Conservation (phyloP, 1,140 invertebrate species). For the Pissodes strobi region DNA sequence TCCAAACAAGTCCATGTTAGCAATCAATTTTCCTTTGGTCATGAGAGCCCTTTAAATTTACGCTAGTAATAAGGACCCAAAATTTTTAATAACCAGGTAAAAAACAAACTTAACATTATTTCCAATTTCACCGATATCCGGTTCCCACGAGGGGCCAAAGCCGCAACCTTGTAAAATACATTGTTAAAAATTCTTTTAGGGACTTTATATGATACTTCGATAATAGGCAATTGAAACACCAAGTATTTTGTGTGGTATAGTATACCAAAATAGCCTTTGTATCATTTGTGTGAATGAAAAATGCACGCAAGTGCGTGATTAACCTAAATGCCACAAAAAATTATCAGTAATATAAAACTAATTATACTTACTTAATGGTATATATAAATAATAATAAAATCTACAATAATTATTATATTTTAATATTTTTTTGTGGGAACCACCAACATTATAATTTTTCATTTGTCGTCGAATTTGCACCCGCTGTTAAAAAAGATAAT, state of each 20-base stretch:
- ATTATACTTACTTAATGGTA: no score
- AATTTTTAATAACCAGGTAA: constrained; percentile 31
- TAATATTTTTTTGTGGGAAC: no score
- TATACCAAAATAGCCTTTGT: constrained; percentile 11
- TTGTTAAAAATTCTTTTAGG: constrained; percentile 10
- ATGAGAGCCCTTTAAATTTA: background rate
- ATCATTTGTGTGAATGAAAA: background rate
- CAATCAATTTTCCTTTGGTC: background rate
- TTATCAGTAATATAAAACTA: no score
- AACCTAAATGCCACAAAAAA: no score
- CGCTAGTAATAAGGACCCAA: constrained; percentile 22
- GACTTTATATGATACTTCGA: constrained; percentile 2
- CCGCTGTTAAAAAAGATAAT: no score
- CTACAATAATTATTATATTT: no score
- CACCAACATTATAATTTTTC: no score
- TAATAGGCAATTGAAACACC: constrained; percentile 1
- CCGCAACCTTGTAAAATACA: constrained; percentile 14
- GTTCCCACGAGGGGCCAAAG: constrained; percentile 23
- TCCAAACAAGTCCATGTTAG: background rate
- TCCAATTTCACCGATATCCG: constrained; percentile 33
- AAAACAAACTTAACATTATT: constrained; percentile 27
- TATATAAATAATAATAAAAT: no score
- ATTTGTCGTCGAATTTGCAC: no score
- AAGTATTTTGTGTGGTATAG: background rate
- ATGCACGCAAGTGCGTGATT: constrained; percentile 18